Percentiles rank a stretch among this genome's conserved stretches.
Evolutionary conservation across 2,797 vertebrate species (phyloP).

Genomic region (Margarornis squamiger): DNA sequence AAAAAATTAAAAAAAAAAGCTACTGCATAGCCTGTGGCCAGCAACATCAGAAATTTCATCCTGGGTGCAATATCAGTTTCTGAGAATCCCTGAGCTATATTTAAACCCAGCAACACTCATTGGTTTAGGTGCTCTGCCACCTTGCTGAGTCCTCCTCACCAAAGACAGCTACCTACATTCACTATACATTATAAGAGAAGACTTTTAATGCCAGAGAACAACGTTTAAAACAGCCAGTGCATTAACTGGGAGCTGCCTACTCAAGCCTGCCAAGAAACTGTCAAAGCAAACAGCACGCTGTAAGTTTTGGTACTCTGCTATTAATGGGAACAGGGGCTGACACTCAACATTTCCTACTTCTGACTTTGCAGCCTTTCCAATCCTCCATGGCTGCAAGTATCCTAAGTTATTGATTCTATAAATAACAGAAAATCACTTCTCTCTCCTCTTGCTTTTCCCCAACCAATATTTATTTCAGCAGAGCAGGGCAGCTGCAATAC

Average conservation of each 20-base stretch:
- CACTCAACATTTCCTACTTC: not conserved
- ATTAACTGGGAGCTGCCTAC: conserved; percentile 40
- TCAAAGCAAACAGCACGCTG: not conserved
- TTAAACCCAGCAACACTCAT: not conserved
- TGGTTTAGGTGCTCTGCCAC: not conserved
- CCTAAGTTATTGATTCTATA: not conserved
- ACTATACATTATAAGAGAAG: not conserved
- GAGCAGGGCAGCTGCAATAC: not conserved
- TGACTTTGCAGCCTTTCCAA: not conserved
- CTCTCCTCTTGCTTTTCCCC: not conserved
- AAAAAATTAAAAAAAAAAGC: not conserved
- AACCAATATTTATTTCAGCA: not conserved
- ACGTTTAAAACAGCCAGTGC: conserved; percentile 38
- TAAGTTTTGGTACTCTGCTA: not conserved
- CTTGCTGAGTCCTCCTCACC: not conserved
- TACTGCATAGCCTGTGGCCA: not conserved
- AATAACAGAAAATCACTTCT: not conserved
- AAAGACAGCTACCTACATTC: not conserved
- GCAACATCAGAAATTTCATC: not conserved
- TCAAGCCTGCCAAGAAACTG: not conserved
- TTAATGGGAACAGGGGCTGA: not conserved
- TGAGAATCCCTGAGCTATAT: not conserved
- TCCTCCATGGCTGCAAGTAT: not conserved
- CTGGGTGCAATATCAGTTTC: not conserved
- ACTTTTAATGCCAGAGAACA: not conserved